Evolutionary conservation across 1,140 invertebrate genomes (phyloP), one percentile per base, ranked within the genome.

Genomic region (Nephila pilipes): DNA sequence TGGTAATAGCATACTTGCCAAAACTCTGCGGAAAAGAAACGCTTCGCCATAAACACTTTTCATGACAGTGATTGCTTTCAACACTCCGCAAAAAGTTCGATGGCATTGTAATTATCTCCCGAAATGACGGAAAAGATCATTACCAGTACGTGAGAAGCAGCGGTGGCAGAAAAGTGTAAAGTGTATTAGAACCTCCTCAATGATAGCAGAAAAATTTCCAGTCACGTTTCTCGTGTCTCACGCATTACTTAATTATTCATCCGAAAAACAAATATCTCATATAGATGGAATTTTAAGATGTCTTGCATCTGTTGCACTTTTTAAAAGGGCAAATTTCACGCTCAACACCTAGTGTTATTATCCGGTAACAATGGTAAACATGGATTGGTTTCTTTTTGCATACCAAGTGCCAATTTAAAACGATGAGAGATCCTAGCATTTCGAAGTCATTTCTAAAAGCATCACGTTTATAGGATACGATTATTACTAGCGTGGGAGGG

Each of bases 391-490:
- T 65, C 58, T 65, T 88, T 88, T 88, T 69, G 63, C 87, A 88
- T 88, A 88, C 29, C 87, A 65, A 75, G 38, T 65, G 60, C 29
- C 87, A 57, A 88, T 88, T 88, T 65, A 69, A 88, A 88, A 65
- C 63, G 36, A 65, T 65, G 60, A 88, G 46, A 46, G 18, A 36
- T 22, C 12, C 60, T n/a, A 65, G 60, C 20, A 69, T 69, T 65
- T 69, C 36, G 29, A 32, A 88, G 60, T 88, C 87, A 88, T 88
- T 88, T 69, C 87, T 75, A 88, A 88, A 69, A 88, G 87, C 87
- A 65, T 88, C 87, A 88, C 87, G 87, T 88, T 88, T 88, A 88
- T 88, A 69, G 87, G 87, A 88, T 88, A 88, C 87, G 87, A 88
- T 88, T 88, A 88, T 88, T 69, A 88, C 87, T 36, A 65, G 12